Base-by-base conservation (phyloP, 2,888 invertebrate genomes). In the Tetropium fuscum region DNA sequence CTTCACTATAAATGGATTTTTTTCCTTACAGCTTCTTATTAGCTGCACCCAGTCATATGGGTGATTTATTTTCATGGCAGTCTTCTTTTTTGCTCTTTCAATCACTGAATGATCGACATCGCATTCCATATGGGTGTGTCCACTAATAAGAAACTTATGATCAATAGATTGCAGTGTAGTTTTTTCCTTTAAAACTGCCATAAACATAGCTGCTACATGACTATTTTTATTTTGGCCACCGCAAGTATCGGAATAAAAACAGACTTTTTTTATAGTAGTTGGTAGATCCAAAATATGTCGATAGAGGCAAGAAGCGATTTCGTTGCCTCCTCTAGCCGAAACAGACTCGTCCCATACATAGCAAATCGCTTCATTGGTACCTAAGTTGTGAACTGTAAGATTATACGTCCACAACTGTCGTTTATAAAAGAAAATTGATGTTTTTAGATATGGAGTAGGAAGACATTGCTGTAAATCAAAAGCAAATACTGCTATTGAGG, bases 51-150 rank as follows among this genome's bases (percentile, higher is more conserved):
- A n/a, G n/a, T n/a, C n/a, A n/a, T n/a, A n/a, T n/a, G n/a, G n/a
- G n/a, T n/a, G n/a, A n/a, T n/a, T n/a, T n/a, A n/a, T n/a, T n/a
- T n/a, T n/a, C n/a, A n/a, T n/a, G n/a, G n/a, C n/a, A n/a, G n/a
- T n/a, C n/a, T n/a, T n/a, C n/a, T n/a, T n/a, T n/a, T n/a, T n/a
- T n/a, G n/a, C n/a, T n/a, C n/a, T n/a, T n/a, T n/a, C n/a, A 16
- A 69, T 71, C 8, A 62, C 8, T 15, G 53, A 47, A 55, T 70
- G 69, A 38, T 69, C 64, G 11, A 58, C 49, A 44, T 68, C 66
- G 45, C 68, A 68, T 53, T 70, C 69, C 64, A 68, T 58, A 40
- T 70, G 68, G 11, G 53, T 66, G 58, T 70, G 70, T 7, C 64
- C 67, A 49, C 51, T 38, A 16, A 67, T 57, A 22, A 70, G 30